Evolutionary conservation across 2,113 vertebrate genomes (phyloP).

Genomic region (Gymnocephalus cernua): DNA sequence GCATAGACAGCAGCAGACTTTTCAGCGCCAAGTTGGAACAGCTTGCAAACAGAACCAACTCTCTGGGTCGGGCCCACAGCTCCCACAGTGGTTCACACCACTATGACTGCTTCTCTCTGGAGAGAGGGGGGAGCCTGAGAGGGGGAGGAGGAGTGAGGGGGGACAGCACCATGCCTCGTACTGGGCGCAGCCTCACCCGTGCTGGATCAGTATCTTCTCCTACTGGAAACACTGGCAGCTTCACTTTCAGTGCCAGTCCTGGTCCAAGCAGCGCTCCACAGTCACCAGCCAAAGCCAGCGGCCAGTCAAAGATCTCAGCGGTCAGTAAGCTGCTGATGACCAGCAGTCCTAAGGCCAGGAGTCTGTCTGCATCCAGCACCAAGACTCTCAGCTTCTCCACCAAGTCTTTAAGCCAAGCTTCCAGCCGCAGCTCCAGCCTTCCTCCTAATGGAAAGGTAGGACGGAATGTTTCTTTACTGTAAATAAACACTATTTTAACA

Average conservation of each 20-base stretch:
- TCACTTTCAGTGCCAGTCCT: slow-evolving; percentile 26
- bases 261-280: slow-evolving; percentile 82
- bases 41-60: slow-evolving; percentile 92
- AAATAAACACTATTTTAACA: neutral
- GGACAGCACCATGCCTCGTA: slow-evolving; percentile 92
- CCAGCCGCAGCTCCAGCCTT: slow-evolving; percentile 90
- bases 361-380: slow-evolving; percentile 92
- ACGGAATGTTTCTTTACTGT: neutral
- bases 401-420: slow-evolving; percentile 93
- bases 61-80: slow-evolving; percentile 86
- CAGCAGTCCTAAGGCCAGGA: slow-evolving; percentile 92
- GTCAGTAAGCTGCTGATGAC: slow-evolving; percentile 96
- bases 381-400: slow-evolving; percentile 97
- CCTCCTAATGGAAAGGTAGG: slow-evolving; percentile 90
- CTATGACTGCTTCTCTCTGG: slow-evolving; percentile 94
- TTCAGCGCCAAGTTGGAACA: slow-evolving; percentile 97
- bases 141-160: slow-evolving; percentile 80
- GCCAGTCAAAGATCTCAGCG: slow-evolving; percentile 93
- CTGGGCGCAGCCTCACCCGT: slow-evolving; percentile 89
- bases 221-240: slow-evolving; percentile 52
- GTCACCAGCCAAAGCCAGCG: slow-evolving; percentile 87
- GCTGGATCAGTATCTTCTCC: slow-evolving; percentile 83
- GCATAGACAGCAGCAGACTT: slow-evolving; percentile 90
- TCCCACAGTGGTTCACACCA: slow-evolving; percentile 78
- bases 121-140: slow-evolving; percentile 91